Percentiles rank a stretch among this genome's conserved stretches.
phyloP scores from a whole-genome alignment of 2,113 vertebrate species.

The Abramis brama region DNA sequence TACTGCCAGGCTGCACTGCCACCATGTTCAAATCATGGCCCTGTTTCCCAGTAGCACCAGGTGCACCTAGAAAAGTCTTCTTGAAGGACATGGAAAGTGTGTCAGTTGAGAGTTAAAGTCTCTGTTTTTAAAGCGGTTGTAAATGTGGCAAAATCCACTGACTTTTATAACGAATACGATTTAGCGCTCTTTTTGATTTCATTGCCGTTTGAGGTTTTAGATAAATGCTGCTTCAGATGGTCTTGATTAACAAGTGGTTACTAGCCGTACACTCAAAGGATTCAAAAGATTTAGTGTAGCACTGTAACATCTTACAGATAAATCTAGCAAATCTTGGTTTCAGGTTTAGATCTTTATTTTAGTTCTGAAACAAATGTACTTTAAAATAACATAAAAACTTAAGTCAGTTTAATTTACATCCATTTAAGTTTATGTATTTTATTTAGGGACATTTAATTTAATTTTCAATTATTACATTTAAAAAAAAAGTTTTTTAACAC shows the following conservation, averaged over 20 bases:
- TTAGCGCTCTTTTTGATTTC: neutral
- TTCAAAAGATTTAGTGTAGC: neutral
- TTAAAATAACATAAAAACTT: neutral
- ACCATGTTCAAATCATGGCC: constrained; percentile 61
- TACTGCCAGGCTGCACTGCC: constrained; percentile 66
- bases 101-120: constrained; percentile 6
- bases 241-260: constrained; percentile 8
- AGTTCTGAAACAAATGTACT: neutral
- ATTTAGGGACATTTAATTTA: too few relatives aligned
- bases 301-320: neutral
- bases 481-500: too few relatives aligned
- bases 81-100: constrained; percentile 48
- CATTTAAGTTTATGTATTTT: neutral
- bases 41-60: constrained; percentile 71
- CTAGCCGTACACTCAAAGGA: neutral
- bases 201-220: neutral
- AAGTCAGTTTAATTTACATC: neutral
- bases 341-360: neutral
- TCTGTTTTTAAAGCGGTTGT: constrained; percentile 16
- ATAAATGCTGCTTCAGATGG: neutral
- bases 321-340: neutral
- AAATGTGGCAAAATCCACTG: neutral
- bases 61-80: constrained; percentile 72
- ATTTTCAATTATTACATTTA: too few relatives aligned
- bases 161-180: neutral